Evolutionary conservation across 2,113 vertebrate genomes (phyloP), one percentile per base, ranked within the genome.

Genomic region (Cephalopterus ornatus): DNA sequence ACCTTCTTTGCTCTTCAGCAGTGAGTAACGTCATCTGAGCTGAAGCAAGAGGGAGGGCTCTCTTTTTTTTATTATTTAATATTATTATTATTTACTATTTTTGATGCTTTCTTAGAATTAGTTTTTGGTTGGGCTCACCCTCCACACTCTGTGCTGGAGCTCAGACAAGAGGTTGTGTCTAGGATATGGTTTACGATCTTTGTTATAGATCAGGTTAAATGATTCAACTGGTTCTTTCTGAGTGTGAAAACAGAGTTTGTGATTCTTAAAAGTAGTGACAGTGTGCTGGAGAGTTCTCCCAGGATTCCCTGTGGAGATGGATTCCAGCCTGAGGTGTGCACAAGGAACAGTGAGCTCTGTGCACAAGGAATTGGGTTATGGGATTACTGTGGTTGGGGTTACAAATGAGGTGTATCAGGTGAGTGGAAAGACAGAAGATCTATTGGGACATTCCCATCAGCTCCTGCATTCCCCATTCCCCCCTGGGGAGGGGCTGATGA

Each of bases 21-120:
- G 49, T 18, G 14, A 0, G 0, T 41, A 27, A 55, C 20, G 5
- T n/a, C 13, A 26, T 14, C 27, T 33, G 44, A 65, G 27, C 2
- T 46, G 42, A 50, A 63, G 55, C 55, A 32, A 70, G 26, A 50
- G 49, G 49, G 15, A 50, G 26, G 50, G 50, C 26, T 52, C 50
- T 28, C 50, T 28, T 27, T 52, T 52, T 52, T 28, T 15, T 52
- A 52, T 52, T 52, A 14, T 27, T 52, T 52, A 28, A 27, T 52
- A 52, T 52, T 52, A 52, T 52, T 52, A 52, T 52, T 52, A 52
- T 52, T 52, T 52, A 27, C 26, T 27, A 28, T 27, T 27, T 52
- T 52, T 52, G 15, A 52, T 52, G 27, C 50, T 52, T 52, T 52
- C 22, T 28, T 56, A 28, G 2, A 49, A 44, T 11, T 11, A 16